Conservation (phyloP, 2,113 vertebrate genomes). For the Hippocampus mohnikei region DNA sequence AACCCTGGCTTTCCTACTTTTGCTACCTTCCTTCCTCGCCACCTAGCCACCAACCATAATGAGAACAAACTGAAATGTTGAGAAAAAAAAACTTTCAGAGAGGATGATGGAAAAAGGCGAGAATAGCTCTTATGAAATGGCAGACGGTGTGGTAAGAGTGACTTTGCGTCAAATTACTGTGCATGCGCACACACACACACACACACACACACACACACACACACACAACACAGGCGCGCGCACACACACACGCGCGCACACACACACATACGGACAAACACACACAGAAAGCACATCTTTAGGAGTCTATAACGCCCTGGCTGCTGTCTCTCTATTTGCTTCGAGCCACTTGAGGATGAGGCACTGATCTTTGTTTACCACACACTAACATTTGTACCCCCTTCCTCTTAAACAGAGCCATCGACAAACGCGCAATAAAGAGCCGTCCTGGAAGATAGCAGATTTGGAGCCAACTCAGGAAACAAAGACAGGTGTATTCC, state of each 20-base stretch:
- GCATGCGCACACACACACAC: no score
- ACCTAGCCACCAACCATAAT: not conserved
- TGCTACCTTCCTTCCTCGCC: no score
- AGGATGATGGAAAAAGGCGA: not conserved
- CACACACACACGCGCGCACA: not conserved
- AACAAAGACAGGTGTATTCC: conserved; percentile 36
- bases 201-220: not conserved
- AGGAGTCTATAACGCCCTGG: conserved; percentile 34
- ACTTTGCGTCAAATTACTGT: conserved; percentile 4
- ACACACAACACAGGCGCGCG: no score
- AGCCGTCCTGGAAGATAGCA: conserved; percentile 7
- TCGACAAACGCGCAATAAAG: not conserved
- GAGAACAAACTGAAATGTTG: not conserved
- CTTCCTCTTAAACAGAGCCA: conserved; percentile 12
- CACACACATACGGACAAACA: not conserved
- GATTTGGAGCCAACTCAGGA: conserved; percentile 27
- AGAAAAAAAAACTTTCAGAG: not conserved
- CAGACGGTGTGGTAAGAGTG: conserved; percentile 20
- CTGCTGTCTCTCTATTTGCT: conserved; percentile 35
- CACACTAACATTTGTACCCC: conserved; percentile 16
- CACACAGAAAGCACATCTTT: conserved; percentile 18
- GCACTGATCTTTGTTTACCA: conserved; percentile 51
- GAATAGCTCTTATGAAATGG: conserved; percentile 20
- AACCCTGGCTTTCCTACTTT: no score
- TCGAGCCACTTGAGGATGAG: conserved; percentile 43